Evolutionary conservation across 1,140 invertebrate species (phyloP).

Genomic region (Drosophila virilis): DNA sequence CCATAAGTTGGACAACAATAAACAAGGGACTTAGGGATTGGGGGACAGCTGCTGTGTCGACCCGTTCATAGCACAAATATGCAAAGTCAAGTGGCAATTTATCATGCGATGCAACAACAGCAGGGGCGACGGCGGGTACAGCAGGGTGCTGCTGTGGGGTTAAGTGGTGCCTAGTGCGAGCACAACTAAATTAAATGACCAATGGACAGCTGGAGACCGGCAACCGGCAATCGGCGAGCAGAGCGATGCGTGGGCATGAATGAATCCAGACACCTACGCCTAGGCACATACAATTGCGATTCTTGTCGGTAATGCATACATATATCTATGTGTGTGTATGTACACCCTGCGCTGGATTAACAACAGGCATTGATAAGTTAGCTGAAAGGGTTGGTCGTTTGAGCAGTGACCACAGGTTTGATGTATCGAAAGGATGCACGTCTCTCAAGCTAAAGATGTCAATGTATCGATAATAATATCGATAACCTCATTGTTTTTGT

Average conservation of each 20-base stretch:
- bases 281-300: background rate
- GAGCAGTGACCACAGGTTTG: too few relatives aligned
- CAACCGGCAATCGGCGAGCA: constrained; percentile 10
- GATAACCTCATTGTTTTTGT: too few relatives aligned
- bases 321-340: background rate
- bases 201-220: constrained; percentile 32
- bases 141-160: constrained; percentile 53
- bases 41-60: constrained; percentile 36
- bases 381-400: too few relatives aligned
- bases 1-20: constrained; percentile 61
- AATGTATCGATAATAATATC: too few relatives aligned
- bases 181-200: constrained; percentile 64
- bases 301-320: background rate
- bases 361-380: background rate
- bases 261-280: constrained; percentile 52
- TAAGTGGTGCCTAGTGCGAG: constrained; percentile 57
- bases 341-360: background rate
- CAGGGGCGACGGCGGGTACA: constrained; percentile 6
- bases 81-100: constrained; percentile 81
- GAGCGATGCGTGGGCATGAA: constrained; percentile 58
- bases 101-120: constrained; percentile 61
- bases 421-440: too few relatives aligned
- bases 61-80: constrained; percentile 65
- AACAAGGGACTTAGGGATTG: constrained; percentile 34
- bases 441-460: too few relatives aligned